phyloP scores from a whole-genome alignment of 2,888 invertebrate species.

The Thera britannica region DNA sequence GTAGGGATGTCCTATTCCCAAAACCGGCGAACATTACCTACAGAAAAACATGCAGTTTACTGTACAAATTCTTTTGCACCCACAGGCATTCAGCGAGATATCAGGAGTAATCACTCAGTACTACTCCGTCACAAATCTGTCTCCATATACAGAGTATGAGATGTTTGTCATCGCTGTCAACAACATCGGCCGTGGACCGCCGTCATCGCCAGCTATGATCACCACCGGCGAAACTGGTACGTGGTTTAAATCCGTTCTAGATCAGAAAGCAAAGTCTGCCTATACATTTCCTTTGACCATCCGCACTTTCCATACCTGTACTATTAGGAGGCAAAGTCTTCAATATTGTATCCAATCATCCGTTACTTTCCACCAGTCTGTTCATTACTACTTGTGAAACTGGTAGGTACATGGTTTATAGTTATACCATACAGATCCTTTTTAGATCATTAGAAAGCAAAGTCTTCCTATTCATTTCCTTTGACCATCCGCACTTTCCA shows the following conservation, averaged over 20 bases:
- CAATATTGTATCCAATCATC: no score
- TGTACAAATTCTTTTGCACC: not conserved
- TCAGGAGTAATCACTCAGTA: constrained; percentile 97
- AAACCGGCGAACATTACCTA: not conserved
- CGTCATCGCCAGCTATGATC: constrained; percentile 94
- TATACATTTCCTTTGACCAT: no score
- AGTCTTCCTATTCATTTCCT: no score
- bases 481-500: not conserved
- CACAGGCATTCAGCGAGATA: constrained; percentile 95
- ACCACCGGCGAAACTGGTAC: constrained; percentile 99
- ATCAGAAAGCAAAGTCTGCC: no score
- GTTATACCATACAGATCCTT: no score
- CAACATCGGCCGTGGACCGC: constrained; percentile 95
- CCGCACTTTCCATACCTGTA: not conserved
- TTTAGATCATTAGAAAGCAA: no score
- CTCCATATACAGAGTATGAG: constrained; percentile 98
- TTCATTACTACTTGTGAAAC: no score
- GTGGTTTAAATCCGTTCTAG: constrained; percentile 39
- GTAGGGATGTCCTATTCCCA: no score
- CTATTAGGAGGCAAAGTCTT: no score
- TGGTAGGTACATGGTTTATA: no score
- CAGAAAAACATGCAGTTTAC: no score
- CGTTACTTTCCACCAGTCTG: no score
- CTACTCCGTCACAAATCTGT: constrained; percentile 94
- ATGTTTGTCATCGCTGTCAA: constrained; percentile 98